phyloP scores from a whole-genome alignment of 1,140 invertebrate genomes.

The Drosophila rufa region DNA sequence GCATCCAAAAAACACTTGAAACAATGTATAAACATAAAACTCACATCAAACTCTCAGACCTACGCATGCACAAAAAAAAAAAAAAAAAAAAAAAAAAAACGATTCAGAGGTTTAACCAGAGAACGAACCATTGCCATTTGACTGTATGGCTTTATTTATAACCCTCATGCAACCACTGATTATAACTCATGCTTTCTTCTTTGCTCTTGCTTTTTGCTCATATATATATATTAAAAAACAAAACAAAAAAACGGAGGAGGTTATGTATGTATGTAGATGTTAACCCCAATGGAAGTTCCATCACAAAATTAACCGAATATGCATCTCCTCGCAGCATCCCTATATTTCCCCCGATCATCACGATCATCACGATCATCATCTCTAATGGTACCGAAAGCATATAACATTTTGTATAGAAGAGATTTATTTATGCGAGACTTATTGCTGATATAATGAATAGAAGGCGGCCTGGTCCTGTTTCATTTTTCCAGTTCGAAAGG shows the following conservation, averaged over 20 bases:
- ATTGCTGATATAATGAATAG: not conserved
- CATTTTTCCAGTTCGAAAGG: not conserved
- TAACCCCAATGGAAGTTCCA: constrained; percentile 8
- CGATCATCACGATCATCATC: constrained; percentile 1
- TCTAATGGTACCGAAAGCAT: constrained; percentile 15
- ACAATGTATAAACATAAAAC: constrained; percentile 24
- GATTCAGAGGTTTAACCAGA: constrained; percentile 8
- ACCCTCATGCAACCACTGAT: constrained; percentile 23
- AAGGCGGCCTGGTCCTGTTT: not conserved
- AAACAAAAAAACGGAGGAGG: not conserved
- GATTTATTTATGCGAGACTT: constrained; percentile 8
- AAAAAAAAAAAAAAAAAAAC: constrained; percentile 16
- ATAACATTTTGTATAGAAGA: constrained; percentile 14
- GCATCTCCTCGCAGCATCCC: constrained; percentile 11
- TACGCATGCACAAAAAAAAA: constrained; percentile 27
- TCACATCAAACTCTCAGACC: constrained; percentile 22
- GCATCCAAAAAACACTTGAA: constrained; percentile 27
- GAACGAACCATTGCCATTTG: constrained; percentile 17
- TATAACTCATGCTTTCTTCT: constrained; percentile 25
- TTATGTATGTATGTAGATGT: constrained; percentile 19
- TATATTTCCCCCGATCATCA: not conserved
- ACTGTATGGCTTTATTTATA: constrained; percentile 21
- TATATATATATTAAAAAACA: not conserved
- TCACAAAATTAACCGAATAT: constrained; percentile 15
- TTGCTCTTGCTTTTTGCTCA: constrained; percentile 20